Evolutionary conservation across 2,113 vertebrate species (phyloP).

Genomic region (Diglossa brunneiventris): DNA sequence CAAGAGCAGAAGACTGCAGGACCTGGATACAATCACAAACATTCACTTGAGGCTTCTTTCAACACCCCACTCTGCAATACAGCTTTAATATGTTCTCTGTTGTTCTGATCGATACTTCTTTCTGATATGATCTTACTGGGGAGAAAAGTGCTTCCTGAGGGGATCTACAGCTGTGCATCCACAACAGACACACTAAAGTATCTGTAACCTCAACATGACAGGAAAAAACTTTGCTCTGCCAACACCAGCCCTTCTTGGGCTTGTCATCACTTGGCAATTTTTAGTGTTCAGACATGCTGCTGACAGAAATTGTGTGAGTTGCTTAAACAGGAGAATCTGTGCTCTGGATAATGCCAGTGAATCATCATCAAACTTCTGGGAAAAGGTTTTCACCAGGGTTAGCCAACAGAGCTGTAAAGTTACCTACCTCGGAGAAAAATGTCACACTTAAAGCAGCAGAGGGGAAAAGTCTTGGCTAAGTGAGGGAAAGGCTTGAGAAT

Average conservation of each 20-base stretch:
- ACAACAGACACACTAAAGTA: not conserved
- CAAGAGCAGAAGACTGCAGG: not conserved
- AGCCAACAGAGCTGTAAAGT: not conserved
- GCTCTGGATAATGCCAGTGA: not conserved
- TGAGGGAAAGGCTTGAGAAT: not conserved
- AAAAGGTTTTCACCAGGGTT: not conserved
- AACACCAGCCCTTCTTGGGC: not conserved
- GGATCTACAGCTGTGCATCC: not conserved
- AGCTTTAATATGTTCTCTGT: not conserved
- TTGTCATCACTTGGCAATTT: not conserved
- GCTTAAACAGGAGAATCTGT: not conserved
- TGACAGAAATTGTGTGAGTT: not conserved
- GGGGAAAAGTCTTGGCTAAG: not conserved
- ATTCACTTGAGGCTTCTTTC: not conserved
- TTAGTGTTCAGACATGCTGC: not conserved
- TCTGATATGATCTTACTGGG: not conserved
- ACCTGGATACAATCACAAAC: not conserved
- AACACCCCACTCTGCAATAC: rapidly evolving
- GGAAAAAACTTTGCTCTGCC: not conserved
- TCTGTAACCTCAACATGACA: not conserved
- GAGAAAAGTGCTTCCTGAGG: not conserved
- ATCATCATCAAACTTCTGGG: not conserved
- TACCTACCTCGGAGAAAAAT: not conserved
- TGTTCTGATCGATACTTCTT: not conserved
- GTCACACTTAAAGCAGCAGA: not conserved